Conservation (phyloP, 2,113 vertebrate species). For the Sakesphorus luctuosus region DNA sequence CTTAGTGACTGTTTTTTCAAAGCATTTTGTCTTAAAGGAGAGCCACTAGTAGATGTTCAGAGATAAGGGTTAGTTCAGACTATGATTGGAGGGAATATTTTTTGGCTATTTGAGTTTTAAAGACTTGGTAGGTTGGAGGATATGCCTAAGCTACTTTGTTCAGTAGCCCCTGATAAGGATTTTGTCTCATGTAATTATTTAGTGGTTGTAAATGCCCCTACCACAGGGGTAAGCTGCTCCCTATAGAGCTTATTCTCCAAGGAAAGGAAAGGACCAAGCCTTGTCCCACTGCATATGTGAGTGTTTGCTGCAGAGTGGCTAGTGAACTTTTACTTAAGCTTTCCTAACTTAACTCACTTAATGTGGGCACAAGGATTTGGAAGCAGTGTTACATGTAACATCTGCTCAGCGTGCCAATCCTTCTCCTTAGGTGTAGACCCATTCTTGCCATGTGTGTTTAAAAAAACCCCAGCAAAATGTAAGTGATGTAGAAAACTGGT, state of each 20-base stretch:
- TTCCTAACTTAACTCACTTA: background rate
- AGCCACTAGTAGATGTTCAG: background rate
- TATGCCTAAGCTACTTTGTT: background rate
- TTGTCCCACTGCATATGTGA: background rate
- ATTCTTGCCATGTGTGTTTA: background rate
- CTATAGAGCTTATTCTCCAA: background rate
- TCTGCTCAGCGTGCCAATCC: background rate
- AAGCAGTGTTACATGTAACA: background rate
- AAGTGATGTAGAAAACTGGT: background rate
- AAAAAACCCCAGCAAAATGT: accelerated
- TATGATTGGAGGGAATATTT: background rate
- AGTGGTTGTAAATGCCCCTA: background rate
- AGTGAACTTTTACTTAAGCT: background rate
- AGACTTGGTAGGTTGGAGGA: background rate
- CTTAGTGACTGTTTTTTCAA: background rate
- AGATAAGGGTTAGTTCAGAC: background rate
- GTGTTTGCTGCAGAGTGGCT: background rate
- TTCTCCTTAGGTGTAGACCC: background rate
- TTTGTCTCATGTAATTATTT: background rate
- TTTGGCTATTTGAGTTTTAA: background rate
- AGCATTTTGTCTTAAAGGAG: background rate
- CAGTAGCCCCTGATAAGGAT: accelerated
- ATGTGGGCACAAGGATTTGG: background rate
- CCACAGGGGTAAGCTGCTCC: background rate
- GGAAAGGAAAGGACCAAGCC: background rate